Percentiles rank a stretch among this genome's conserved stretches.
Evolutionary conservation across 2,797 vertebrate species (phyloP).

Genomic region (Spea hammondii): DNA sequence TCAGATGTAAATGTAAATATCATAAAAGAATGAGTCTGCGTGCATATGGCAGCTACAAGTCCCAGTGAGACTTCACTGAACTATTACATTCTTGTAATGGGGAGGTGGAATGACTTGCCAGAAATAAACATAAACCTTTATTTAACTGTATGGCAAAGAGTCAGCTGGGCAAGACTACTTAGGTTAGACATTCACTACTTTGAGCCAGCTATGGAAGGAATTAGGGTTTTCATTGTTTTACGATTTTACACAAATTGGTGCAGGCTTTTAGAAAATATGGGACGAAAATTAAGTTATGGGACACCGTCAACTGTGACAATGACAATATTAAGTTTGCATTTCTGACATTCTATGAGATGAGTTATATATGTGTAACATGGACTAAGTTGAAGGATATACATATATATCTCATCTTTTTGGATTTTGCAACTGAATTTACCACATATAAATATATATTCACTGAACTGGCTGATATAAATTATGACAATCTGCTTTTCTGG

Average conservation of each 20-base stretch:
- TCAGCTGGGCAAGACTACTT: slow-evolving; percentile 12
- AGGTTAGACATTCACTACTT: slow-evolving; percentile 1
- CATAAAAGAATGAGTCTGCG: slow-evolving; percentile 12
- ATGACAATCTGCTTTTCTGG: no score
- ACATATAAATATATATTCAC: no score
- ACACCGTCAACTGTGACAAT: no score
- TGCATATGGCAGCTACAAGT: slow-evolving; percentile 16
- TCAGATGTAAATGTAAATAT: slow-evolving; percentile 4
- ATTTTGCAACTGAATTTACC: no score
- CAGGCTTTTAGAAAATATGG: not conserved
- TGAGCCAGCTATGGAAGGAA: not conserved
- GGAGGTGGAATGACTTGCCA: not conserved
- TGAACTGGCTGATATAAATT: no score
- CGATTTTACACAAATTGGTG: not conserved
- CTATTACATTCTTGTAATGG: slow-evolving; percentile 9
- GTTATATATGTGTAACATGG: no score
- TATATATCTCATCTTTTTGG: no score
- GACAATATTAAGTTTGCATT: no score
- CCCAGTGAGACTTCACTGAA: slow-evolving; percentile 3
- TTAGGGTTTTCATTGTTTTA: not conserved
- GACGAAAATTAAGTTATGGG: not conserved
- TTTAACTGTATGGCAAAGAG: not conserved
- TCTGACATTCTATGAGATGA: no score
- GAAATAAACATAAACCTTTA: not conserved
- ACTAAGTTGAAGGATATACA: no score